These are phyloP conservation scores for Chelonoidis abingdonii DNA, from an alignment of 2,113 vertebrate genomes.

Conservation along the genomic window DNA sequence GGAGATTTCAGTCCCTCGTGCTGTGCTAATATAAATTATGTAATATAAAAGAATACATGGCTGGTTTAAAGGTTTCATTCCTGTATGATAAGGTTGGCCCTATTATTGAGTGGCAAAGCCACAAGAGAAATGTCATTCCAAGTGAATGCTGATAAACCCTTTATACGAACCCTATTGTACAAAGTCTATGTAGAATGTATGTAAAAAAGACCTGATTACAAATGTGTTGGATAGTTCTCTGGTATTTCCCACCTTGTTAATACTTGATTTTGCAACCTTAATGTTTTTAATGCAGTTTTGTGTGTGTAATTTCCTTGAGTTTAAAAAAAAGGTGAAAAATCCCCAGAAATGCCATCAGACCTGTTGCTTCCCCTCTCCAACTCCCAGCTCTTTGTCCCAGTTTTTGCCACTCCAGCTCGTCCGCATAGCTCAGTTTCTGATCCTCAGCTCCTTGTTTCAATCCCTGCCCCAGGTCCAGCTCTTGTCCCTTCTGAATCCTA, in stretches of 20 bases:
- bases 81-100: background rate
- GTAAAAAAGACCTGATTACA: rapidly evolving
- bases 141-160: background rate
- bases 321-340: background rate
- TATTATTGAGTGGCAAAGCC: background rate
- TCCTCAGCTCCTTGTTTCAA: background rate
- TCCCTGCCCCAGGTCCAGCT: background rate
- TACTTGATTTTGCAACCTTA: background rate
- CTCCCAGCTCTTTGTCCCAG: background rate
- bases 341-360: rapidly evolving
- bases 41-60: background rate
- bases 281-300: background rate
- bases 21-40: background rate
- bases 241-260: background rate
- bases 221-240: background rate
- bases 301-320: background rate
- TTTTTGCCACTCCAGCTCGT: background rate
- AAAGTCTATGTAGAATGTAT: background rate
- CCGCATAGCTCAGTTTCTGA: background rate
- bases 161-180: background rate
- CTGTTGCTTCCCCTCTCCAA: background rate
- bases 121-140: background rate
- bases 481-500: background rate
- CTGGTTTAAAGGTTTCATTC: background rate
- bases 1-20: background rate